A percentile compares a stretch with the other conserved stretches of the same genome.
These are phyloP conservation scores for Chrysomela aeneicollis DNA, from an alignment of 2,888 invertebrate species.

Conservation along the genomic window DNA sequence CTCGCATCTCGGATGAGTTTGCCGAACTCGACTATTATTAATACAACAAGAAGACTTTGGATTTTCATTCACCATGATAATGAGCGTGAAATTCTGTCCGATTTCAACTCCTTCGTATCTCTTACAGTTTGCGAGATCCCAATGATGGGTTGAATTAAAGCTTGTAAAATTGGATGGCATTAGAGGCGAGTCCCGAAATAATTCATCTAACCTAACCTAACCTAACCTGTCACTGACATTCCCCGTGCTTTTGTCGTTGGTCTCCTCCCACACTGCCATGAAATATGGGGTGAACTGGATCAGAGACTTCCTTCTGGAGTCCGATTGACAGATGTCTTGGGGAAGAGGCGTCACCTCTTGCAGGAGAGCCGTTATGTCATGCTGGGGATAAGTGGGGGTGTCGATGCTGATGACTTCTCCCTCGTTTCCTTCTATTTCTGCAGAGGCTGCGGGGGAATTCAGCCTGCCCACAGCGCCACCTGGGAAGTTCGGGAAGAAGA, in stretches of 20 bases:
- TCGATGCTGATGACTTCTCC: constrained; percentile 80
- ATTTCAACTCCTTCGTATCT: no score
- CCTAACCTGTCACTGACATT: constrained; percentile 27
- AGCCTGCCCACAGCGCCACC: constrained; percentile 67
- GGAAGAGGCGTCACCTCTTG: constrained; percentile 70
- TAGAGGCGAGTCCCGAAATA: not conserved
- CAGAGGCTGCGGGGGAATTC: constrained; percentile 70
- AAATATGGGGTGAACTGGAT: constrained; percentile 64
- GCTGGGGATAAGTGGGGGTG: constrained; percentile 75
- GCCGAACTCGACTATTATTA: no score
- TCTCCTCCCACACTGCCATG: constrained; percentile 70
- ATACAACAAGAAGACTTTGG: no score
- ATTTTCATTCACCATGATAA: no score
- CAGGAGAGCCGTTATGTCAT: constrained; percentile 74
- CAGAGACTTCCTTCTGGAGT: constrained; percentile 38
- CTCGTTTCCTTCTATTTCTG: constrained; percentile 86
- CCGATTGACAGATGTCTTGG: constrained; percentile 56
- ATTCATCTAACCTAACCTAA: not conserved
- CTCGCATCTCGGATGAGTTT: no score
- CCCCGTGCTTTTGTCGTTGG: constrained; percentile 20
- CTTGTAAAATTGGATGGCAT: no score
- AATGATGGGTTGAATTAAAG: no score
- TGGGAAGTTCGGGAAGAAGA: constrained; percentile 27
- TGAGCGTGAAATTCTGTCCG: no score
- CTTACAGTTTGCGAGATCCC: no score